Base-by-base conservation (phyloP, 2,113 vertebrate genomes). In the Chloroceryle aenea region DNA sequence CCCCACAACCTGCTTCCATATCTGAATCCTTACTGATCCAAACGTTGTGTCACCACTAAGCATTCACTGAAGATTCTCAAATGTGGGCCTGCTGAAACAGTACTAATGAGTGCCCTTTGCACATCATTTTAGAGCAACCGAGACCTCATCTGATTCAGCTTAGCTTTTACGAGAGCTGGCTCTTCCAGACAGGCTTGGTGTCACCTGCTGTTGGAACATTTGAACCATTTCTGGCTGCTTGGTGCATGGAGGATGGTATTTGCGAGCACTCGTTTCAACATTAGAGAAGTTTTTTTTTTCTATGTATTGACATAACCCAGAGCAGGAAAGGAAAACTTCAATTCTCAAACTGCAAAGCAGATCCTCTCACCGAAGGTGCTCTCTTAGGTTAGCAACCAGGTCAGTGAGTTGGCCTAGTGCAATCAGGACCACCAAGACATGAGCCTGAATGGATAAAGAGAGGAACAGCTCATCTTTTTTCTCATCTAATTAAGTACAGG, bases 401-500 rank as follows among this genome's bases (percentile, higher is more conserved):
- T 75, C 80, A 75, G n/a, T 10, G 47, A 67, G 34, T 38, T 78
- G 34, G n/a, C 45, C 50, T 32, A n/a, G 56, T 25, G 55, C 27
- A 66, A 76, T 4, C 16, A 1, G 42, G 29, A 71, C 52, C 34
- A 23, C 63, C 55, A 29, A 84, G 38, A 81, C 42, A 10, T 0
- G 5, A 78, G 68, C 50, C 55, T 38, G 17, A 73, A 73, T 20
- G 20, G 32, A 73, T 9, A 53, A 45, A 73, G 11, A 73, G 7
- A 18, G 16, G 48, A 91, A 87, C 48, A 91, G 85, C 78, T 96
- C 78, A 85, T 87, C 58, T 29, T 74, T 93, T 80, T 79, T 79
- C 64, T 76, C 40, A 88, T 94, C 90, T 92, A 69, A 94, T 96
- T 95, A 96, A 88, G 36, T 12, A 69, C 4, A 0, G 85, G 75